Base-by-base conservation (phyloP, 1,140 invertebrate genomes). In the Anadara kagoshimensis region DNA sequence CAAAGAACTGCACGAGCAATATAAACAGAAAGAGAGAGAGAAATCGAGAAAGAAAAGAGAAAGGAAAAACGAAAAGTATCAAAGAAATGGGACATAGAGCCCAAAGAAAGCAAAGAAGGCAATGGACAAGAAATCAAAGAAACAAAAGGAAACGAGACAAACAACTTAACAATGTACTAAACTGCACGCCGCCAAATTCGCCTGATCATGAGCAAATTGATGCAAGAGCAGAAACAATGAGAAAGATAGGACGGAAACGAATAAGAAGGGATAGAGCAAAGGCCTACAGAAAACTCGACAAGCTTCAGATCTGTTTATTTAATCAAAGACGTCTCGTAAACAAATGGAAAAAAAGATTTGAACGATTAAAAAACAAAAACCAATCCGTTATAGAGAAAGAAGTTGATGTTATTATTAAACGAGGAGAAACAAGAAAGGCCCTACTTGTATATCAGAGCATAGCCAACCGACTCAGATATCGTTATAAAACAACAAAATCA, bases 11-110 rank as follows among this genome's bases (percentile, higher is more conserved):
- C 29, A 66, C 54, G 47, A 66, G 16, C 18, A 43, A 36, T 56
- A 66, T 20, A 66, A 66, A 56, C 64, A 56, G 49, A 56, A 66
- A 43, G 64, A 66, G 20, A 53, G 49, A 56, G 64, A 66, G n/a
- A n/a, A n/a, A n/a, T n/a, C n/a, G n/a, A n/a, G n/a, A n/a, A 53
- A 66, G 29, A 36, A 36, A 36, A 36, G 29, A 36, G 29, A 36
- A 36, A 36, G 7, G 29, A 36, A 36, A 36, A 36, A 36, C 29
- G 29, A 36, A 36, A 36, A 36, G 7, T 36, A 36, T 36, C 29
- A 36, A 36, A 36, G 29, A 36, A 36, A 36, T 36, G 29, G 29
- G 29, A 36, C 29, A 36, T 36, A 36, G 29, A 36, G 29, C 29
- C 29, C 29, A 36, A 36, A 36, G 18, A 26, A 54, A 18, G 16